phyloP scores from a whole-genome alignment of 64 coral and sea anemone genomes.

The Stylophora pistillata region DNA sequence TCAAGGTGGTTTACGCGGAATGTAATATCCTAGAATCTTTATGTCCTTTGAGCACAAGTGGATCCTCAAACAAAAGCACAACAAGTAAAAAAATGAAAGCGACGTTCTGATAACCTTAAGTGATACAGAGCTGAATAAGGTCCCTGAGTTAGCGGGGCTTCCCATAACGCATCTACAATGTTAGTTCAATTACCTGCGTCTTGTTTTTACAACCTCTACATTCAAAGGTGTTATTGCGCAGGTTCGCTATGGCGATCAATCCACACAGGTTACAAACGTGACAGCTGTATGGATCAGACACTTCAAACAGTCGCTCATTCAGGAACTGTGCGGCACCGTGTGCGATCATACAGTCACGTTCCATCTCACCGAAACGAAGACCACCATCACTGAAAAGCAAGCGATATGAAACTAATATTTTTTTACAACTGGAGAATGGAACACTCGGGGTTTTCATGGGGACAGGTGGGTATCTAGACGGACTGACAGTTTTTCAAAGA shows the following conservation, averaged over 20 bases:
- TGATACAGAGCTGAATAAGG: no score
- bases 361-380: constrained; percentile 99
- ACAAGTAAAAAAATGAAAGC: no score
- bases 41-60: no score
- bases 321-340: constrained; percentile 99
- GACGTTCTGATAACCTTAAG: no score
- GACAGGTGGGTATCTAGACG: no score
- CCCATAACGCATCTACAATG: no score
- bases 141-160: no score
- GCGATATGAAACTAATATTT: neutral
- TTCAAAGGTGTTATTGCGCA: constrained; percentile 95
- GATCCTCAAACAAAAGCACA: no score
- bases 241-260: constrained; percentile 95
- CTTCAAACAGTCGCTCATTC: constrained; percentile 94
- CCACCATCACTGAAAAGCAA: constrained; percentile 85
- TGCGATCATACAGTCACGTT: constrained; percentile 98
- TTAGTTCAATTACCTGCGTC: constrained; percentile 66
- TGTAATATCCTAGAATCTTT: no score
- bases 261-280: constrained; percentile 98
- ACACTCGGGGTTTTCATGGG: neutral
- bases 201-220: constrained; percentile 98
- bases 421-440: neutral
- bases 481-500: no score
- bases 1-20: no score
- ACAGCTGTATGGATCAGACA: constrained; percentile 97